Conservation (phyloP, 2,113 vertebrate species). For the Hippocampus abdominalis region DNA sequence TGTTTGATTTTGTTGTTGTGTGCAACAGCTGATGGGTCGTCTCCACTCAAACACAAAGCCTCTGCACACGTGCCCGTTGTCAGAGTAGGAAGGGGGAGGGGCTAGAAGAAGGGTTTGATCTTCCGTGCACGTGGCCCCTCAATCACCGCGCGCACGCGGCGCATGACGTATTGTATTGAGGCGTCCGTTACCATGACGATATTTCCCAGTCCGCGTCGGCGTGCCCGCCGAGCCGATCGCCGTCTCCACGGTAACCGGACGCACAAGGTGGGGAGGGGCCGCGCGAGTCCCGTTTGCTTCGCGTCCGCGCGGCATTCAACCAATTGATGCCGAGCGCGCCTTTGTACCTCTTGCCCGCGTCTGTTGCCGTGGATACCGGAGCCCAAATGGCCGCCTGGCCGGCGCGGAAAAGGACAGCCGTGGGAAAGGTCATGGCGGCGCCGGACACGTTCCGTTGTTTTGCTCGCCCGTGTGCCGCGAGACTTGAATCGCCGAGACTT, state of each 20-base stretch:
- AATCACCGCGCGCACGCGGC: background rate
- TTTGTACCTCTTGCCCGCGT: background rate
- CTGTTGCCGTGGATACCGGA: background rate
- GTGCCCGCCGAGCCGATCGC: background rate
- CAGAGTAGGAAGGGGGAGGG: background rate
- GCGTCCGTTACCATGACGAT: background rate
- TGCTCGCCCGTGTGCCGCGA: too few relatives aligned
- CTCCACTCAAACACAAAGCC: background rate
- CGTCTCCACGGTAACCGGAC: background rate
- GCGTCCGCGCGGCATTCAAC: background rate
- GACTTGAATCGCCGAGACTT: too few relatives aligned
- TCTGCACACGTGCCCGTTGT: background rate
- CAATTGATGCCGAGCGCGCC: background rate
- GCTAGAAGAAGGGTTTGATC: background rate
- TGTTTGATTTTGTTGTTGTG: background rate
- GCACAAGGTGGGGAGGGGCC: background rate
- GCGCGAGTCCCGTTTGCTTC: background rate
- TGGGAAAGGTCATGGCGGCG: conserved; percentile 31
- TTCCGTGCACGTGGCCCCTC: background rate
- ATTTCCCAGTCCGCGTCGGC: background rate
- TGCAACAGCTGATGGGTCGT: background rate
- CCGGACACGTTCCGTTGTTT: background rate
- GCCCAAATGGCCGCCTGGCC: background rate
- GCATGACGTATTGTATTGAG: background rate
- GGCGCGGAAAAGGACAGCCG: background rate